Evolutionary conservation across 2,888 invertebrate species (phyloP).

Genomic region (Chrysolina oricalcia): DNA sequence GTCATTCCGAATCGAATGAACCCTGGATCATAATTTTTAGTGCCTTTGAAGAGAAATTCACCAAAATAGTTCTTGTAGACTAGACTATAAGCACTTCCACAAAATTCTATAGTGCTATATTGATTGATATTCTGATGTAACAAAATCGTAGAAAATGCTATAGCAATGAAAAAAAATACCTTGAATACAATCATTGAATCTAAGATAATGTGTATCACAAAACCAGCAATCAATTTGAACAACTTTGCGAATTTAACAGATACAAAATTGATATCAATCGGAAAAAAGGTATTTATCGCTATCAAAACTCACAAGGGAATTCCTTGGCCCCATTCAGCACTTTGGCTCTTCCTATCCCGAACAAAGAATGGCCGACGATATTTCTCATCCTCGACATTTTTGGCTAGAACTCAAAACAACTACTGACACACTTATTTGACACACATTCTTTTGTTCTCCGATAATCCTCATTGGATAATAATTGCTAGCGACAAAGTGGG

Average conservation of each 20-base stretch:
- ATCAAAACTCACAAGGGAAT: slow-evolving; percentile 6
- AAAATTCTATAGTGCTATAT: too few species aligned
- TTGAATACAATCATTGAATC: too few species aligned
- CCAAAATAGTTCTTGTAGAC: too few species aligned
- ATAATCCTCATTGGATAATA: slow-evolving; percentile 24
- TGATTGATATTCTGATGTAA: too few species aligned
- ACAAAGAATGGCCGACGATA: slow-evolving; percentile 7
- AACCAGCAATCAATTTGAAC: not conserved
- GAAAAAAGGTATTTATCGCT: not conserved
- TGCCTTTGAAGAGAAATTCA: too few species aligned
- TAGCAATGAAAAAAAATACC: not conserved
- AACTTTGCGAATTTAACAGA: too few species aligned
- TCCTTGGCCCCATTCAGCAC: not conserved
- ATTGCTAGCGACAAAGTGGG: slow-evolving; percentile 14
- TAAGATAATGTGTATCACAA: too few species aligned
- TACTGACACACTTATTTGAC: slow-evolving; percentile 12
- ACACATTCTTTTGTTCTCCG: slow-evolving; percentile 1
- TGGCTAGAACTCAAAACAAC: slow-evolving; percentile 25
- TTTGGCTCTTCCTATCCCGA: not conserved
- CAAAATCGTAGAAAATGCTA: too few species aligned
- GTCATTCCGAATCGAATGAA: too few species aligned
- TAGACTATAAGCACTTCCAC: too few species aligned
- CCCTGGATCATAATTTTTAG: too few species aligned
- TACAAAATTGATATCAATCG: too few species aligned
- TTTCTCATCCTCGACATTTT: slow-evolving; percentile 21